Conservation (phyloP, 1,140 invertebrate species). For the Drosophila arizonae region DNA sequence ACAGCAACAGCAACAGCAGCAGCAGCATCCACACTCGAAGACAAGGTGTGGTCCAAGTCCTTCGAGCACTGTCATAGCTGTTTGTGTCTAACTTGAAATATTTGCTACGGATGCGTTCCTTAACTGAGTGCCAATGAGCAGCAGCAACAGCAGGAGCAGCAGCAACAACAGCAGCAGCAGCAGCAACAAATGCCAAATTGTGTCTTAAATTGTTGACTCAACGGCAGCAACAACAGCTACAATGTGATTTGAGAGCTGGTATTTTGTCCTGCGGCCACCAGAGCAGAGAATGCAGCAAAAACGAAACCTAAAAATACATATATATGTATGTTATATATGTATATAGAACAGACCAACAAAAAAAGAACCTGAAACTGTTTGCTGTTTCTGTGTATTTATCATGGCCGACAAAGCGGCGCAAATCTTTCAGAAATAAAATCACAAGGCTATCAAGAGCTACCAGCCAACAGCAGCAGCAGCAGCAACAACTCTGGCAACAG, state of each 20-base stretch:
- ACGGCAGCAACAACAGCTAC: conserved; percentile 38
- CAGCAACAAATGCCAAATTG: conserved; percentile 32
- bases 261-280: conserved; percentile 77
- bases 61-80: conserved; percentile 59
- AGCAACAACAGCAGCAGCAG: conserved; percentile 38
- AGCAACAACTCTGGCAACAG: conserved; percentile 37
- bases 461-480: conserved; percentile 21
- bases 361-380: conserved; percentile 72
- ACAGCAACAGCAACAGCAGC: conserved; percentile 10
- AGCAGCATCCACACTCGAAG: conserved; percentile 17
- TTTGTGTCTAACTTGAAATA: conserved; percentile 69
- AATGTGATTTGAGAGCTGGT: conserved; percentile 38
- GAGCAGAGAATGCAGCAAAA: conserved; percentile 48
- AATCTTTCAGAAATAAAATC: conserved; percentile 66
- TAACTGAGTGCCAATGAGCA: conserved; percentile 67
- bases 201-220: conserved; percentile 63
- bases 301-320: not conserved
- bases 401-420: conserved; percentile 75
- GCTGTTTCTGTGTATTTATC: conserved; percentile 63
- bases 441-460: conserved; percentile 71
- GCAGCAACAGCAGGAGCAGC: conserved; percentile 23
- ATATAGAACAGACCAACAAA: conserved; percentile 19
- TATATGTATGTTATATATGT: not conserved
- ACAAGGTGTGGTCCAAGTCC: conserved; percentile 67
- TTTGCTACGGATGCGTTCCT: conserved; percentile 49